Base-by-base conservation (phyloP, 1,140 invertebrate species). In the Cotesia vestalis region DNA sequence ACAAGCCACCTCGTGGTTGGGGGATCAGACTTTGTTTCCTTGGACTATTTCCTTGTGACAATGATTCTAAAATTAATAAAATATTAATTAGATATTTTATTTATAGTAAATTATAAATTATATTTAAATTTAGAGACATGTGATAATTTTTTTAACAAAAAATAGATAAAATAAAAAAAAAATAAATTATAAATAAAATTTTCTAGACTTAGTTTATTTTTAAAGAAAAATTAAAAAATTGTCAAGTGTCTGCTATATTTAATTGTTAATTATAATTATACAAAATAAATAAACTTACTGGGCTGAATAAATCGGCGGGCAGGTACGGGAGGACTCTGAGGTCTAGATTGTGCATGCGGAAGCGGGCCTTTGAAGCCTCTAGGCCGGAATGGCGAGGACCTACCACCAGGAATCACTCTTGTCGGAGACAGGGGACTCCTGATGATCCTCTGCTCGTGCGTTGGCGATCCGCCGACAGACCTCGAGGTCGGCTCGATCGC, bases 381-480 rank as follows among this genome's bases (percentile, higher is more conserved):
- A 63, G 89, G 89, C 34, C 88, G 82, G 66, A 90, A 90, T 0
- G 90, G 90, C 59, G 88, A 89, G 5, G 88, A 81, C 34, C 89
- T 82, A 2, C 89, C 89, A 2, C 89, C 89, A 1, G 85, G 80
- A 1, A 78, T 72, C 5, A 78, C 12, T 5, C 66, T 57, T 9
- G 74, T 75, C 27, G 80, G 80, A 20, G 79, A 79, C 14, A 81
- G 75, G 4, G 88, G 86, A 74, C 85, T 86, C 53, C 84, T 75
- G 38, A 81, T 17, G 73, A 78, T 73, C 11, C 40, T 46, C 40
- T 46, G 40, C 64, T 52, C 55, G 12, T 62, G 64, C 2, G 17
- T 27, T 17, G 71, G 64, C 11, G 71, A 72, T 34, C 57, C 57
- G 17, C 35, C 57, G 3, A n/a, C 14, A 8, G 71, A 72, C 51